These are phyloP conservation scores for Cricetomys ansorgei DNA, from an alignment of 2,113 vertebrate species.

Conservation along the genomic window DNA sequence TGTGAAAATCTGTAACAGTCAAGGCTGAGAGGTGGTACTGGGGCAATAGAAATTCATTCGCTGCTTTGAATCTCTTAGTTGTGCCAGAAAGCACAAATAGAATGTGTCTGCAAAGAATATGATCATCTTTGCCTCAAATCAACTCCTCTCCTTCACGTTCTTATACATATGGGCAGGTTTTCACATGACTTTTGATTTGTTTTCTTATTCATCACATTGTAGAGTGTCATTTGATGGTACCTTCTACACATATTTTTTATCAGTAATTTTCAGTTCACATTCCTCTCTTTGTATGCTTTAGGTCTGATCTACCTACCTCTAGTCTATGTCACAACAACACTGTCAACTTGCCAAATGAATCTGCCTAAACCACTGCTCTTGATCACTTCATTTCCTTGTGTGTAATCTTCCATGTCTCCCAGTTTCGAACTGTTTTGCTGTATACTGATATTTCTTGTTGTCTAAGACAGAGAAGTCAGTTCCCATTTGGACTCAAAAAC, in stretches of 20 bases:
- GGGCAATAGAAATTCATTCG: not conserved
- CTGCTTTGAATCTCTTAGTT: slow-evolving; percentile 44
- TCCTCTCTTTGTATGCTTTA: not conserved
- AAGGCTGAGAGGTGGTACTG: not conserved
- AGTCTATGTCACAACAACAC: not conserved
- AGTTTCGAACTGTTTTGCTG: not conserved
- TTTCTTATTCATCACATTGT: not conserved
- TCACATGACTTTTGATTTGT: not conserved
- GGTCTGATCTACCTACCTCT: not conserved
- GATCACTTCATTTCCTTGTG: not conserved
- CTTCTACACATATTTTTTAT: not conserved
- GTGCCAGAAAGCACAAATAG: not conserved
- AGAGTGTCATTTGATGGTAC: not conserved
- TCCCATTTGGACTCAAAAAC: not conserved
- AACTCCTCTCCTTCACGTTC: slow-evolving; percentile 10
- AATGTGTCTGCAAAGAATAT: slow-evolving; percentile 7
- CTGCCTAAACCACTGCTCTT: not conserved
- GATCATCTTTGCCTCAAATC: not conserved
- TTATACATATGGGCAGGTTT: not conserved
- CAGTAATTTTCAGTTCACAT: slow-evolving; percentile 2
- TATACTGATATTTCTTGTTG: not conserved
- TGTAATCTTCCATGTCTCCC: not conserved
- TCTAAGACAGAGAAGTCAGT: not conserved
- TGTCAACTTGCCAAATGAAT: not conserved
- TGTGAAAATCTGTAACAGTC: slow-evolving; percentile 54